Base-by-base conservation (phyloP, 2,797 vertebrate genomes). In the Coilia nasus region DNA sequence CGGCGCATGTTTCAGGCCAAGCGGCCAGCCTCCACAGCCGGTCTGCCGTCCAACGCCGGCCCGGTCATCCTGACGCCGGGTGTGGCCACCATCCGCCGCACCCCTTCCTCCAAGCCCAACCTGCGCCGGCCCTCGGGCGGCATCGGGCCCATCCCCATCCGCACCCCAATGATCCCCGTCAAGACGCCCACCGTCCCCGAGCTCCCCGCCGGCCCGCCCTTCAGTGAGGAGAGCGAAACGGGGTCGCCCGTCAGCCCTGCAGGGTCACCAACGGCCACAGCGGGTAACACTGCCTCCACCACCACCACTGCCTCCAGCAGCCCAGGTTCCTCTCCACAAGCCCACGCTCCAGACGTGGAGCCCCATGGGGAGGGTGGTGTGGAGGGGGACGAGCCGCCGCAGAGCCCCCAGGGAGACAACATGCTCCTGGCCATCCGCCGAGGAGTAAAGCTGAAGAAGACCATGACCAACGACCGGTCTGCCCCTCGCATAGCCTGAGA, bases 1-100 rank as follows among this genome's bases (percentile, higher is more conserved):
- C 95, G 97, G 85, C 96, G 96, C 81, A 95, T 97, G 96, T 97
- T 97, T 91, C 97, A 97, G 90, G 94, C 96, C 88, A 97, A 97
- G 87, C 96, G 96, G 7, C 96, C 97, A 0, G 96, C 96, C 86
- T 97, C 97, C 44, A 97, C 97, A 0, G 95, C 97, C 2, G 97
- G 97, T 87, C 93, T 97, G 88, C 97, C 97, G 2, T 96, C 94
- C 84, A 95, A 94, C 2, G 95, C 96, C 0, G 95, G 97, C 0
- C 94, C 97, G 0, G 95, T 95, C 90, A 46, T 90, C 0, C 92
- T 96, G 92, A 97, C 97, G 0, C 97, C 97, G 0, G 97, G 97
- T 41, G 96, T 97, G 12, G 95, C 95, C 64, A 96, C 95, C 78
- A 96, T 96, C 59, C 91, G 95, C 41, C 91, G 95, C 75, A 95